Evolutionary conservation across 1,140 invertebrate genomes (phyloP), one percentile per base, ranked within the genome.

Genomic region (Macrostomum lignano): DNA sequence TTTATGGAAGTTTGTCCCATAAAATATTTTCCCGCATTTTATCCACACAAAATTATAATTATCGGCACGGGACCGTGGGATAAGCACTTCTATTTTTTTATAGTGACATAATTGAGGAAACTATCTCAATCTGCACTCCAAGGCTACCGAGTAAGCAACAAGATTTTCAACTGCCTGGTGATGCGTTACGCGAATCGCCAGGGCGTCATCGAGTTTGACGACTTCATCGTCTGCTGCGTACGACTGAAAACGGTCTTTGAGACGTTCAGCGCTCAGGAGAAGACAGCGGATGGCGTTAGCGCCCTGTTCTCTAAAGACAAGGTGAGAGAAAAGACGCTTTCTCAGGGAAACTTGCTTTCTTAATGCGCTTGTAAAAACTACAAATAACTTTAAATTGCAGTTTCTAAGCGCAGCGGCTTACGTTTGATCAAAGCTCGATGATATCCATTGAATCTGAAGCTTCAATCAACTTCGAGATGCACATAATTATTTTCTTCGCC

Each of bases 141-240:
- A 33, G 32, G 32, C 13, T 33, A 25, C 20, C 17, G 19, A n/a
- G 20, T 33, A 22, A 33, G 32, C 17, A 33, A 33, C 11, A 31
- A 19, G 11, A 19, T 33, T 4, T 33, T 19, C 20, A 33, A 13
- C 5, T 22, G 22, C 3, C 24, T 33, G 3, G 19, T 20, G 3
- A 17, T n/a, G 14, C 11, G 32, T 25, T 33, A 33, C 15, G 32
- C 32, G 9, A 33, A 33, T 14, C 14, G 19, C 6, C 13, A 33
- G 14, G 32, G 32, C 4, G 11, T 19, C 17, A 33, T 33, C 10
- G 10, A 14, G 3, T 33, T 33, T 33, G 32, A 33, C 17, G 32
- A 33, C 26, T 33, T 25, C 11, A 15, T 33, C 11, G 13, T 33
- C 14, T 20, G 24, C 14, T 21, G 24, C 14, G 32, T 33, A 25